Base-by-base conservation (phyloP, 1,140 invertebrate species). In the Papilio machaon region DNA sequence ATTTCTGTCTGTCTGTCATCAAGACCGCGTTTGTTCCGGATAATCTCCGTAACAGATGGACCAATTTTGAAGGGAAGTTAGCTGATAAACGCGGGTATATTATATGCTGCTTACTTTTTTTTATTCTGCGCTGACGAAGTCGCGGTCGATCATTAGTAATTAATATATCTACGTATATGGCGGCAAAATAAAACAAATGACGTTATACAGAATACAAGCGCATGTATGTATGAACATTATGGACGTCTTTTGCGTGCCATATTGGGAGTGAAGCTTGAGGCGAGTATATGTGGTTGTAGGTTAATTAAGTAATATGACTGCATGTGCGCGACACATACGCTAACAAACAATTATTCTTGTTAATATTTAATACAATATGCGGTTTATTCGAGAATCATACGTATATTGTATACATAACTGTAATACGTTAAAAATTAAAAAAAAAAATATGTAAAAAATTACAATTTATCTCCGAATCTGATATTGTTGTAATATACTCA, bases 261-360 rank as follows among this genome's bases (percentile, higher is more conserved):
- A 75, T 75, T 58, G 58, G 38, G 35, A 23, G 35, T 23, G 73
- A 19, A 64, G 58, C 77, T 58, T 19, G 58, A 9, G 15, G 52
- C 23, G 54, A 64, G 77, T 67, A 79, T 52, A 43, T 64, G 77
- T 64, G n/a, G 10, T 17, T 46, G 77, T 60, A 60, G 23, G 58
- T 79, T 79, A 79, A 79, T 79, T 79, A 79, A 79, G 30, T 23
- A 52, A 75, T 75, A 10, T 67, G 30, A 67, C 73, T 75, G 73
- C 77, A 64, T 67, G 77, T 64, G 54, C 54, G 58, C 58, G 35
- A 52, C 49, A 73, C 49, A 64, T 47, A 79, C 58, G 38, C 58
- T 79, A 38, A 67, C 54, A 77, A 58, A 77, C 77, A 79, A 79
- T 79, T 79, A 79, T 19, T 19, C 17, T 7, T 30, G 35, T 79